phyloP scores from a whole-genome alignment of 1,140 invertebrate species.

The Oreohelix idahoensis region DNA sequence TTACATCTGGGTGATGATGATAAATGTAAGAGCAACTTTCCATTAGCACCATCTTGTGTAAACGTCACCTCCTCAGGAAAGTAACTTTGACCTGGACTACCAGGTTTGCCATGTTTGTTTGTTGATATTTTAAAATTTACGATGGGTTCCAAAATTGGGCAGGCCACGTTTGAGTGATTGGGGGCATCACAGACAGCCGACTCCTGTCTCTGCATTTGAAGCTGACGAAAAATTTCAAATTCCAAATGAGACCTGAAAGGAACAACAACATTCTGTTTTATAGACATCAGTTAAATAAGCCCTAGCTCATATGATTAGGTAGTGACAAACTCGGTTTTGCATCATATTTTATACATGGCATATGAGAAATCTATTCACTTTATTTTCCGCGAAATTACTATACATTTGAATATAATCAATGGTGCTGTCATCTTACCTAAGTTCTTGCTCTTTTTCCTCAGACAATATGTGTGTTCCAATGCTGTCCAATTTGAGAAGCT shows the following conservation, averaged over 20 bases:
- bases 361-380: background rate
- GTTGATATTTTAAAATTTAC: background rate
- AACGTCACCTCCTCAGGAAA: background rate
- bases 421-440: slow-evolving; percentile 61
- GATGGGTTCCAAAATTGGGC: slow-evolving; percentile 25
- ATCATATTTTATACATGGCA: too few species aligned
- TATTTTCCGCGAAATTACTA: too few species aligned
- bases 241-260: slow-evolving; percentile 64
- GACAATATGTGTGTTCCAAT: slow-evolving; percentile 59
- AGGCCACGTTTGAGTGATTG: background rate
- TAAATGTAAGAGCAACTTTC: background rate
- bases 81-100: background rate
- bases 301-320: too few species aligned
- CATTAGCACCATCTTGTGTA: background rate
- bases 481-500: slow-evolving; percentile 64
- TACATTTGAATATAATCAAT: too few species aligned
- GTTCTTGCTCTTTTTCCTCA: slow-evolving; percentile 65
- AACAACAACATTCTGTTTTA: background rate
- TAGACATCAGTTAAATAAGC: too few species aligned
- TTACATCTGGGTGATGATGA: background rate
- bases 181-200: slow-evolving; percentile 18
- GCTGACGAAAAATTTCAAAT: slow-evolving; percentile 68
- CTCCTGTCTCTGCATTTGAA: slow-evolving; percentile 64
- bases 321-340: too few species aligned
- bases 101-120: background rate